Conservation (phyloP, 1,140 invertebrate genomes). For the Bicyclus anynana region DNA sequence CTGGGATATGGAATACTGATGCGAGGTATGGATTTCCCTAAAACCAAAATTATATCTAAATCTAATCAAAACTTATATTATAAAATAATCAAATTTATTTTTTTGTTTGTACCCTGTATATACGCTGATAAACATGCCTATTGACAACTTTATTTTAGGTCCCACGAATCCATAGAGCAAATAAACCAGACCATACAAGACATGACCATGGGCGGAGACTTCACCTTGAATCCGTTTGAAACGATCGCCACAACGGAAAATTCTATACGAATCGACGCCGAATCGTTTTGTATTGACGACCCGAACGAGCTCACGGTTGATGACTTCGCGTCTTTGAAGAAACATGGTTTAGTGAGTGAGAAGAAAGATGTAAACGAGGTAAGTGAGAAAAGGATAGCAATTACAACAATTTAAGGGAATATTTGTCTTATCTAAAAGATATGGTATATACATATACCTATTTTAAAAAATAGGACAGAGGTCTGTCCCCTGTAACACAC, state of each 20-base stretch:
- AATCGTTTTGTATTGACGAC: conserved; percentile 61
- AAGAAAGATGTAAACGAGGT: conserved; percentile 67
- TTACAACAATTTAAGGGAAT: too few relatives aligned
- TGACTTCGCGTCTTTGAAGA: conserved; percentile 68
- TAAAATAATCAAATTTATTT: too few relatives aligned
- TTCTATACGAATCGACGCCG: conserved; percentile 57
- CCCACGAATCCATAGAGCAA: conserved; percentile 64
- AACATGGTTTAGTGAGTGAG: conserved; percentile 61
- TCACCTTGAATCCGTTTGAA: conserved; percentile 71
- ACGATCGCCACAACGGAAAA: conserved; percentile 49
- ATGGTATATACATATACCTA: too few relatives aligned
- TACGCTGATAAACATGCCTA: not conserved
- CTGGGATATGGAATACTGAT: conserved; percentile 61
- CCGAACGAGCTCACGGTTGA: conserved; percentile 62
- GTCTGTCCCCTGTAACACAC: too few relatives aligned
- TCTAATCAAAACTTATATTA: too few relatives aligned
- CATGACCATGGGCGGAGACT: conserved; percentile 72
- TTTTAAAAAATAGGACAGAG: too few relatives aligned
- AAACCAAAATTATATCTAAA: too few relatives aligned
- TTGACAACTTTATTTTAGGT: conserved; percentile 25
- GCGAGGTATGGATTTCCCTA: conserved; percentile 40
- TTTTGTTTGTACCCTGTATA: too few relatives aligned
- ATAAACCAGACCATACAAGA: conserved; percentile 74
- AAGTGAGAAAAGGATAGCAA: conserved; percentile 4
- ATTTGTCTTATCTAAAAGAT: too few relatives aligned